Percentiles rank a stretch among this genome's conserved stretches.
Conservation (phyloP, 1,140 invertebrate species). For the Papilio polytes region DNA sequence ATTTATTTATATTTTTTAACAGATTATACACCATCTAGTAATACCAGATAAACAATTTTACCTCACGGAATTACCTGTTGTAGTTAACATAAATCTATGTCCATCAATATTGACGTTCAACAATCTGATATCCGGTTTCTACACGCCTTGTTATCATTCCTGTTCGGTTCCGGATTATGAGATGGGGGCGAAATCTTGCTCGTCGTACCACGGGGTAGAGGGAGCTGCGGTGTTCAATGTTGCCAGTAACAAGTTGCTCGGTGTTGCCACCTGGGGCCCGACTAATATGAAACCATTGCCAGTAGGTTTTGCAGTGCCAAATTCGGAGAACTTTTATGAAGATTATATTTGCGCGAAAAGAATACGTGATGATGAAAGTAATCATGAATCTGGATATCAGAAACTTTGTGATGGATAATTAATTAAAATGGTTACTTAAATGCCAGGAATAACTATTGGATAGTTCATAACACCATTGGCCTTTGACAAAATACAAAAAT, state of each 20-base stretch:
- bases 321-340: conserved; percentile 57
- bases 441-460: background rate
- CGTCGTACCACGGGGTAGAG: conserved; percentile 56
- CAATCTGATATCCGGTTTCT: conserved; percentile 46
- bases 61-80: conserved; percentile 51
- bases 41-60: conserved; percentile 40
- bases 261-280: conserved; percentile 63
- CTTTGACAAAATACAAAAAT: conserved; percentile 16
- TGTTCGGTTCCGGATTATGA: conserved; percentile 52
- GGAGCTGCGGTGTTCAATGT: conserved; percentile 55
- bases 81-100: conserved; percentile 55
- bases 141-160: conserved; percentile 63
- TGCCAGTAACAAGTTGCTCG: conserved; percentile 54
- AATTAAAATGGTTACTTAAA: background rate
- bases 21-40: conserved; percentile 47
- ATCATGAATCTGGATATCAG: conserved; percentile 48
- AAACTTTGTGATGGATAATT: conserved; percentile 49
- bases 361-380: conserved; percentile 51
- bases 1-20: background rate
- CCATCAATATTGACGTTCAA: conserved; percentile 49
- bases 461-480: background rate
- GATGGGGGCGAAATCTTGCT: conserved; percentile 42
- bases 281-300: conserved; percentile 51
- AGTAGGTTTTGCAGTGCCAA: conserved; percentile 61
- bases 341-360: conserved; percentile 56